These are phyloP conservation scores for Spheniscus mendiculus DNA, from an alignment of 2,113 vertebrate genomes.

Conservation along the genomic window DNA sequence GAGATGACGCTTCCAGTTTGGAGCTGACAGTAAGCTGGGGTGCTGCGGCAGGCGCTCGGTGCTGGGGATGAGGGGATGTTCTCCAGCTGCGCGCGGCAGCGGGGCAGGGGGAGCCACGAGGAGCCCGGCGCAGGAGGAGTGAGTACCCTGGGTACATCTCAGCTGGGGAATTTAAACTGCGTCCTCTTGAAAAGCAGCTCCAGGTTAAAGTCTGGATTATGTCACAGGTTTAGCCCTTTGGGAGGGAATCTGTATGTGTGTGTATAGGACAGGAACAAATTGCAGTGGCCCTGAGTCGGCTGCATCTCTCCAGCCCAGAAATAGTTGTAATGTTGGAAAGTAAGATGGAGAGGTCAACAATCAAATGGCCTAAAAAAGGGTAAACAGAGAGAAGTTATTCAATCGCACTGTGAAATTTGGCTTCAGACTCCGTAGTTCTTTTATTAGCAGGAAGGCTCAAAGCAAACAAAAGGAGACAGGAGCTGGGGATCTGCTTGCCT, in stretches of 20 bases:
- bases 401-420: neutral
- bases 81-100: neutral
- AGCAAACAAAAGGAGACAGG: neutral
- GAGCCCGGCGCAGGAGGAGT: neutral
- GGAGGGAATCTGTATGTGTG: neutral
- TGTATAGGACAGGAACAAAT: neutral
- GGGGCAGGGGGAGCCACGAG: neutral
- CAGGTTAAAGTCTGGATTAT: neutral
- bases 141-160: neutral
- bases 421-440: neutral
- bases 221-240: neutral
- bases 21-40: constrained; percentile 5
- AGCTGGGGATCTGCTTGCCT: constrained; percentile 16
- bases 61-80: neutral
- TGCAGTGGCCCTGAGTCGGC: neutral
- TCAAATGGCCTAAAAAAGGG: neutral
- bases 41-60: neutral
- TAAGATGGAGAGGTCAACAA: neutral
- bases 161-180: neutral
- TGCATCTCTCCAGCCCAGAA: neutral
- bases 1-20: constrained; percentile 31
- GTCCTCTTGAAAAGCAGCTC: neutral
- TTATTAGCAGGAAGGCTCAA: constrained; percentile 1
- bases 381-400: neutral
- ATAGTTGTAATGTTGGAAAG: neutral